Evolutionary conservation across 2,797 vertebrate genomes (phyloP), one percentile per base, ranked within the genome.

Genomic region (Australoheros facetus): DNA sequence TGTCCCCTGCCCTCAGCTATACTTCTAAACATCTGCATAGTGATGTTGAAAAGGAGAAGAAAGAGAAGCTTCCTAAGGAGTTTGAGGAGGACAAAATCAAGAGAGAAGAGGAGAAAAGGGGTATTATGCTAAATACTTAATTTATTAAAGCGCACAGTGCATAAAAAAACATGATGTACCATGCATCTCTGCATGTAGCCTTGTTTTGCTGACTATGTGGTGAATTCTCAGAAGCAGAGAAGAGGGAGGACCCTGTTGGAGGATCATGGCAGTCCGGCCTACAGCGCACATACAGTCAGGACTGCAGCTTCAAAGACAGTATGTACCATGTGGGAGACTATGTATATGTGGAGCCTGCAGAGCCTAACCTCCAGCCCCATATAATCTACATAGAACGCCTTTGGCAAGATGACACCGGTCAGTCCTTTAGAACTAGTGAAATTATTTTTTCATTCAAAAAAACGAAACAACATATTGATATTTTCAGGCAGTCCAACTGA

Each of bases 301-400:
- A 99, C 91, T 99, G 98, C 95, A 98, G 98, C 93, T 99, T 99
- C 93, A 98, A 98, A 90, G 97, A 99, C 91, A 98, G 97, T 87
- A 98, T 98, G 97, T 99, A 99, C 91, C 97, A 98, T 0, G 98
- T 99, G 73, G 98, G 98, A 58, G 98, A 99, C 74, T 99, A 98
- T 1, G 98, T 99, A 13, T 99, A 99, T 1, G 98, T 99, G 88
- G 98, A 99, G 85, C 97, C 98, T 21, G 97, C 98, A 4, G 97
- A 99, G 86, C 92, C 96, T 34, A 98, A 96, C 89, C 93, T 99
- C 39, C 97, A 97, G 51, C 98, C 98, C 19, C 98, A 99, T 80
- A 99, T 99, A 2, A 98, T 99, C 90, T 99, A 97, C 87, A 99
- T 99, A 73, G 98, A 99, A 87, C 97, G 98, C 60, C 96, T 99